phyloP scores from a whole-genome alignment of 2,113 vertebrate species.

The Thermophis baileyi region DNA sequence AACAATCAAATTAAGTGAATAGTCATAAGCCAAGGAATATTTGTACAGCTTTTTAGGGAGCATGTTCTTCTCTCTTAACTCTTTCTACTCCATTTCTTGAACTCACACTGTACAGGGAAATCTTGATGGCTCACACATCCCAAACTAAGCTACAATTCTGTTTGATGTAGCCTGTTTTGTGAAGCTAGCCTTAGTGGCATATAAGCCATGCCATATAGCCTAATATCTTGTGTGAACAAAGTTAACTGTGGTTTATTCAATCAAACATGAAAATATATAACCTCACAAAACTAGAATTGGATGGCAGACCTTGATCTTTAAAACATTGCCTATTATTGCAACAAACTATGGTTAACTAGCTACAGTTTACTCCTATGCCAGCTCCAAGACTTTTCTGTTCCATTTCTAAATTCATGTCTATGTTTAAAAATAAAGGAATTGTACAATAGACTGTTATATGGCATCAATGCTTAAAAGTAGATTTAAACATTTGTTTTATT shows the following conservation, averaged over 20 bases:
- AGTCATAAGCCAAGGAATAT: not conserved
- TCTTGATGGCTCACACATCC: not conserved
- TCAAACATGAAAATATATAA: not conserved
- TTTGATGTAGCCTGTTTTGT: not conserved
- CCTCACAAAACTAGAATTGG: not conserved
- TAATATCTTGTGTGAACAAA: not conserved
- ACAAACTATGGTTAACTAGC: not conserved
- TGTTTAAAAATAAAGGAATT: not conserved
- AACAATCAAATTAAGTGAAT: not conserved
- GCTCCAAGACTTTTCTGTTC: not conserved
- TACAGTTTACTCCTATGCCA: not conserved
- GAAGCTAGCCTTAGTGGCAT: not conserved
- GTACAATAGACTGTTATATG: not conserved
- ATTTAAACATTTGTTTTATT: not conserved
- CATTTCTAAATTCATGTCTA: not conserved
- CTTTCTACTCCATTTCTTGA: not conserved
- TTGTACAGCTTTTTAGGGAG: not conserved
- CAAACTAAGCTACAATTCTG: not conserved
- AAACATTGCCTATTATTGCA: not conserved
- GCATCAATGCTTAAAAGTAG: not conserved
- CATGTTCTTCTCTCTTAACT: not conserved
- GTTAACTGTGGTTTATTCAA: not conserved
- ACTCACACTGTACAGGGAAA: not conserved
- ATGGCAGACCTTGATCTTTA: not conserved
- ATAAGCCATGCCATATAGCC: not conserved